phyloP scores from a whole-genome alignment of 1,140 invertebrate genomes.

The Oppia nitens region DNA sequence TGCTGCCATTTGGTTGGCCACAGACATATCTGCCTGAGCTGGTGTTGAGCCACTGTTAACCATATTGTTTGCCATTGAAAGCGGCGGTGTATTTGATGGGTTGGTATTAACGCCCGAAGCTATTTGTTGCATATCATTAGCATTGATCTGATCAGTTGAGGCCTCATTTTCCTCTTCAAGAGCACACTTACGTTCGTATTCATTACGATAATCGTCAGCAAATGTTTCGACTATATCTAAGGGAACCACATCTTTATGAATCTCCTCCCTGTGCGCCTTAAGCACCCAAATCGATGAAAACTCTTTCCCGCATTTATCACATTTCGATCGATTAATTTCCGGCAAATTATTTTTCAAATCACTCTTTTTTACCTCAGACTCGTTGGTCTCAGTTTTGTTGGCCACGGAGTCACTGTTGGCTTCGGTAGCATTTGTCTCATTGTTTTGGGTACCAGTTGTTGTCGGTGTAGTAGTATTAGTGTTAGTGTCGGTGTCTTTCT shows the following conservation, averaged over 20 bases:
- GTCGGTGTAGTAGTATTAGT: constrained; percentile 4
- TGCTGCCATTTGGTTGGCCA: constrained; percentile 47
- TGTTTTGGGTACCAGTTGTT: constrained; percentile 11
- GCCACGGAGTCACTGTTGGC: constrained; percentile 10
- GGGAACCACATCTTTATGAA: constrained; percentile 76
- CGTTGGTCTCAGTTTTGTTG: constrained; percentile 19
- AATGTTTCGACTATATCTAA: constrained; percentile 74
- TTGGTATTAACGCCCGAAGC: constrained; percentile 27
- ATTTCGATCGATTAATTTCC: constrained; percentile 53
- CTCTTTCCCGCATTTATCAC: constrained; percentile 74
- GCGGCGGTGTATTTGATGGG: constrained; percentile 10
- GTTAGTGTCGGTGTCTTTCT: constrained; percentile 15
- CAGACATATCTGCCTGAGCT: constrained; percentile 40
- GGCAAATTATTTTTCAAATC: constrained; percentile 28
- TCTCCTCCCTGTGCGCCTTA: constrained; percentile 86
- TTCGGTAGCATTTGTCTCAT: constrained; percentile 9
- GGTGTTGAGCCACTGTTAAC: constrained; percentile 7
- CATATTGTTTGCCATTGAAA: not conserved
- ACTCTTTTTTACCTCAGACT: constrained; percentile 16
- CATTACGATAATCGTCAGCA: constrained; percentile 68
- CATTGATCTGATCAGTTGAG: constrained; percentile 17
- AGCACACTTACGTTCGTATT: constrained; percentile 58
- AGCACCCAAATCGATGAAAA: constrained; percentile 90
- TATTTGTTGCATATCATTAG: not conserved
- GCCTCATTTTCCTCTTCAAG: constrained; percentile 29